Percentiles rank a stretch among this genome's conserved stretches.
Evolutionary conservation across 2,888 invertebrate species (phyloP).

Genomic region (Druceiella hillmani): DNA sequence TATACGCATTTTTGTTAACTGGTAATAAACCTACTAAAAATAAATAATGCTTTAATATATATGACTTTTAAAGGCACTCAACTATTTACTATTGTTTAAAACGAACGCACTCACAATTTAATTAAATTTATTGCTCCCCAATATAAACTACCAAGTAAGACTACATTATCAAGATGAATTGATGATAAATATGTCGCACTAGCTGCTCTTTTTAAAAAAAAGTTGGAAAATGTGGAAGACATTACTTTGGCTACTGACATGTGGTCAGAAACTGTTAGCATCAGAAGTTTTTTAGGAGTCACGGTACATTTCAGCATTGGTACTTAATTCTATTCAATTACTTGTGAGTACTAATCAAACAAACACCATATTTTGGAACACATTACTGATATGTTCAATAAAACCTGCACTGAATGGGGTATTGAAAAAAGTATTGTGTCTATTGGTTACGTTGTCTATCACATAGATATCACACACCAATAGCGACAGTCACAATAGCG

Average conservation of each 20-base stretch:
- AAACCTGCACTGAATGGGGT: constrained; percentile 25
- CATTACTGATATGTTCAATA: constrained; percentile 24
- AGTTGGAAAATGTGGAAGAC: constrained; percentile 20
- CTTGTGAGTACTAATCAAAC: constrained; percentile 29
- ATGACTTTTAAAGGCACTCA: constrained; percentile 25
- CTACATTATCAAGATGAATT: constrained; percentile 24
- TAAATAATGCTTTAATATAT: constrained; percentile 23
- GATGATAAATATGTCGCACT: no score
- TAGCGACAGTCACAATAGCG: no score
- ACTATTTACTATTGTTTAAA: constrained; percentile 21
- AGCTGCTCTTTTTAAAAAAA: no score
- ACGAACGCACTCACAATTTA: constrained; percentile 20
- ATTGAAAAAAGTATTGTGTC: constrained; percentile 24
- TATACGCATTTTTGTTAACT: constrained; percentile 18
- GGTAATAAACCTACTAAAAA: constrained; percentile 21
- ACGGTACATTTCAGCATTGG: constrained; percentile 30
- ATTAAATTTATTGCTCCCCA: constrained; percentile 24
- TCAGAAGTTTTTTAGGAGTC: constrained; percentile 27
- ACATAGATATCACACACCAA: no score
- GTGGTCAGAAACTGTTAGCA: constrained; percentile 14
- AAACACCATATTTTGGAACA: constrained; percentile 30
- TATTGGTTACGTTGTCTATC: no score
- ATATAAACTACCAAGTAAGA: constrained; percentile 22
- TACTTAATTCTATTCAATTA: constrained; percentile 26
- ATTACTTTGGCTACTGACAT: constrained; percentile 10